Evolutionary conservation across 2,888 invertebrate genomes (phyloP).

Genomic region (Eristalinus aeneus): DNA sequence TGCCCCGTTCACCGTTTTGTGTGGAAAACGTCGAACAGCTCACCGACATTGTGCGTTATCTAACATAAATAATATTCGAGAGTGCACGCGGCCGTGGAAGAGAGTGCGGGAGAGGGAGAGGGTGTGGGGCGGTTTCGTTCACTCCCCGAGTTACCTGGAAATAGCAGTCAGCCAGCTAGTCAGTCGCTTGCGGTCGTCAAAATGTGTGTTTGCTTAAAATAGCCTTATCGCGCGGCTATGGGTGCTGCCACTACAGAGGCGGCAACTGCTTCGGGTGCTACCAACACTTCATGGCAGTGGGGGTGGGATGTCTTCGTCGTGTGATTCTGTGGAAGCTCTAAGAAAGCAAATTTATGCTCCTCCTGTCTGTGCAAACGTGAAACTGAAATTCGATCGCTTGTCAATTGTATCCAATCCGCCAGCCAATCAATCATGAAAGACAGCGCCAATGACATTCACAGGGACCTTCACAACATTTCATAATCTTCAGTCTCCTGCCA

Average conservation of each 20-base stretch:
- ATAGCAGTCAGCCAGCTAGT: constrained; percentile 31
- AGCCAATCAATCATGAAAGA: no score
- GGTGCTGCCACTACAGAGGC: constrained; percentile 5
- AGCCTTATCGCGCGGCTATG: constrained; percentile 33
- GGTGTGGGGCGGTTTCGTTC: not conserved
- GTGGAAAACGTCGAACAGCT: constrained; percentile 17
- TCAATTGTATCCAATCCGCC: no score
- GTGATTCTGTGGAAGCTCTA: no score
- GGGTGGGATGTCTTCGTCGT: not conserved
- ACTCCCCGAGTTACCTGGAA: constrained; percentile 25
- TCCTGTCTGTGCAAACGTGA: no score
- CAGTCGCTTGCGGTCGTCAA: constrained; percentile 26
- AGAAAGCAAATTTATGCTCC: no score
- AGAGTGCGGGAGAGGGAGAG: not conserved
- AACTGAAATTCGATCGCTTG: no score
- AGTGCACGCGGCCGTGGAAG: constrained; percentile 29
- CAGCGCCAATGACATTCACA: no score
- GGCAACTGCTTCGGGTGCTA: constrained; percentile 10
- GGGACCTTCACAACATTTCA: no score
- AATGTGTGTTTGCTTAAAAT: constrained; percentile 40
- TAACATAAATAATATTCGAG: constrained; percentile 45
- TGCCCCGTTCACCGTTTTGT: not conserved
- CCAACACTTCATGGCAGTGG: constrained; percentile 36
- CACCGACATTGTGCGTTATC: constrained; percentile 47
- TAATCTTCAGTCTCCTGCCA: no score